Base-by-base conservation (phyloP, 2,113 vertebrate genomes). In the Sapayoa aenigma region DNA sequence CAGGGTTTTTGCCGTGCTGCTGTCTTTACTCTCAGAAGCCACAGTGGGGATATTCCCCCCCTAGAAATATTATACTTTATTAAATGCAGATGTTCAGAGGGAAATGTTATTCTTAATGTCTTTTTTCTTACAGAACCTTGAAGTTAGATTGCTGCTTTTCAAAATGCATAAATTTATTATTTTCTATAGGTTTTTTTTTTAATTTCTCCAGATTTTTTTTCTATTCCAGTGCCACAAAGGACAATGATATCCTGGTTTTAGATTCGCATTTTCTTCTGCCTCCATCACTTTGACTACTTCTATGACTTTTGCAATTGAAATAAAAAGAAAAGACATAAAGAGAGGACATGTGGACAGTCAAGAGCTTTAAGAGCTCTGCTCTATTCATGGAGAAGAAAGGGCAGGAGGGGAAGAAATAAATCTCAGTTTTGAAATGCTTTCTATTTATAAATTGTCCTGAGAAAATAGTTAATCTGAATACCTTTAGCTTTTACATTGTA, bases 361-460 rank as follows among this genome's bases (percentile, higher is more conserved):
- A 94, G 71, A 84, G 79, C 79, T 83, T 77, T 79, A 96, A 80
- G 75, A 71, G 30, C 69, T 88, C 50, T 81, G 33, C 25, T 88
- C 71, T 74, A 67, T 67, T 93, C 68, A 89, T n/a, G 47, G 46
- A 15, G 67, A 84, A 93, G 68, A 92, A 94, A 92, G 50, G 35
- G 79, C 75, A 93, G 44, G 41, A 87, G 46, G 14, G 24, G 53
- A 87, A 82, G 74, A 79, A 93, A 23, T 35, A 87, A 67, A 80
- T 72, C 69, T 87, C 44, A 19, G 59, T 89, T 95, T 87, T 94
- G 44, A 95, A 95, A 90, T 53, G 58, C 52, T 66, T 91, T 91
- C 71, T 94, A 72, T 94, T 90, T 90, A 87, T 84, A 87, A 91
- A 76, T 35, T 78, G 77, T 66, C 67, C 63, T 58, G 50, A 93